Base-by-base conservation (phyloP, 2,888 invertebrate genomes). In the Scaptomyza polygonia region DNA sequence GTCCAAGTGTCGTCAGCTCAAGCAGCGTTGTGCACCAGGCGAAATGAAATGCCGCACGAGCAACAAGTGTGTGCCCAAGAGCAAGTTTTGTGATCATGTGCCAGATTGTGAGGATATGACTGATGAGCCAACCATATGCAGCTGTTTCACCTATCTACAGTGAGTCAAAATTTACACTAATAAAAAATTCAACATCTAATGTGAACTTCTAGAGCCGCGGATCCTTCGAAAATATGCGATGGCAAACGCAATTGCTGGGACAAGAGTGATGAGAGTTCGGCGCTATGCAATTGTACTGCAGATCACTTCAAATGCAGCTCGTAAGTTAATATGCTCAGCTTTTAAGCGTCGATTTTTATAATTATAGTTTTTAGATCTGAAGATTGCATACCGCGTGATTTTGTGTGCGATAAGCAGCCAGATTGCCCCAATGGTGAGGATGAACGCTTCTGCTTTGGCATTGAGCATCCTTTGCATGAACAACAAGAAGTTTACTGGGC, bases 401-500 rank as follows among this genome's bases (percentile, higher is more conserved):
- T 95, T 91, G 93, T 96, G 0, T 97, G 97, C 87, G 97, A 97
- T 86, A 95, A 94, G n/a, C 90, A 93, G 7, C 79, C 89, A 0
- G 96, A 97, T 85, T 97, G 97, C 89, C 94, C 94, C 0, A 92
- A 94, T 62, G 95, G 94, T 6, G 95, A 95, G 73, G 97, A 97
- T 82, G 97, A 97, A 88, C 88, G 88, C 7, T 90, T 92, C 5
- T 97, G 97, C 86, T 92, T 93, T 52, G 94, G 91, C 11, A 86
- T 94, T 36, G 92, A 92, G 70, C 80, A 91, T 14, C 86, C 89
- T 6, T 52, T 89, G 62, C 58, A 77, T 58, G 77, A 80, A 21
- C 67, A 71, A n/a, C 48, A 45, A 9, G 9, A 12, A 4, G 45
- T 53, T 30, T 73, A 67, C 27, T 73, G 40, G 39, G 18, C 51